Evolutionary conservation across 2,888 invertebrate genomes (phyloP).

Genomic region (Limnephilus auricula): DNA sequence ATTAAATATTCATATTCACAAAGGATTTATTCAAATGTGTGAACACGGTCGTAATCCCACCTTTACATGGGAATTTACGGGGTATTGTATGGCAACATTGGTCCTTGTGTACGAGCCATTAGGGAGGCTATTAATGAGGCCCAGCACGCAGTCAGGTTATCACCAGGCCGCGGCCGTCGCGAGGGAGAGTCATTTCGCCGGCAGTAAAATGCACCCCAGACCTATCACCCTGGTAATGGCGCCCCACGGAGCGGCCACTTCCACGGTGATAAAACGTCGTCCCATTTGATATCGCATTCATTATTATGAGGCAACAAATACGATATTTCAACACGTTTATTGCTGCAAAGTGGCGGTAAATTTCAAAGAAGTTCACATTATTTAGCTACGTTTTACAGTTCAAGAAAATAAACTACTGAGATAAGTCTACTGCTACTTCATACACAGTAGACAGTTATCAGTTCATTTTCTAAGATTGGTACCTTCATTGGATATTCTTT

Average conservation of each 20-base stretch:
- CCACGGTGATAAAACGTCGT: background rate
- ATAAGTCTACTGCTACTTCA: background rate
- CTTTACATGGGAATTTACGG: background rate
- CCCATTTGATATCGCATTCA: background rate
- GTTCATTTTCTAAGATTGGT: too few species aligned
- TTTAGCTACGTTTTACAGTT: background rate
- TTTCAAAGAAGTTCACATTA: background rate
- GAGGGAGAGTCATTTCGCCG: conserved; percentile 35
- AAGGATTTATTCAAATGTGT: conserved; percentile 23
- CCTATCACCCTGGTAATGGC: background rate
- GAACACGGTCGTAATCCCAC: background rate
- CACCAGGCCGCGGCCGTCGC: conserved; percentile 11
- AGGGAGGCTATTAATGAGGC: conserved; percentile 47
- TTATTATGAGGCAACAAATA: background rate
- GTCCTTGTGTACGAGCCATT: background rate
- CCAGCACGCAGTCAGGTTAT: conserved; percentile 44
- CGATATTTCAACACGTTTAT: background rate
- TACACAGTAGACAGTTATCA: background rate
- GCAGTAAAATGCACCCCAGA: conserved; percentile 43
- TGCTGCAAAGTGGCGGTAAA: background rate
- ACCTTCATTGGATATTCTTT: too few species aligned
- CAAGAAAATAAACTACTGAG: too few species aligned
- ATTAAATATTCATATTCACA: background rate
- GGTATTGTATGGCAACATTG: conserved; percentile 29
- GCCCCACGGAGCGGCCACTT: background rate